Base-by-base conservation (phyloP, 2,888 invertebrate species). In the Thereva nobilitata region DNA sequence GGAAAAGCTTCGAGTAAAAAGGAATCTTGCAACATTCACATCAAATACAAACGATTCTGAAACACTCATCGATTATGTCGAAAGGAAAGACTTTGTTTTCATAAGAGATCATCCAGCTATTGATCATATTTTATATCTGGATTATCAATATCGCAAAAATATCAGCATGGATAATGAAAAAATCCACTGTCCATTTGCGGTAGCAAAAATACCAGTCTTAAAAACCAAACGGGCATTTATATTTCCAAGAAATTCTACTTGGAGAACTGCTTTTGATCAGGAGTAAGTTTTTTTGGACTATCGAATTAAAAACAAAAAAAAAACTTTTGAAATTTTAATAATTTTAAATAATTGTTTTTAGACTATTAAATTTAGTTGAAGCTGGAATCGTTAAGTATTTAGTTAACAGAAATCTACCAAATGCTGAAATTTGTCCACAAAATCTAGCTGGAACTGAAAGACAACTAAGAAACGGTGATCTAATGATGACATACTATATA, bases 401-500 rank as follows among this genome's bases (percentile, higher is more conserved):
- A 57, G 83, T 88, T 59, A 82, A 82, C 1, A 81, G 83, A 68
- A 84, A 87, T 71, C 77, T 92, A 71, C 92, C 93, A 0, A 85
- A 87, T 71, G 89, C 90, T 0, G 86, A 87, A 75, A 90, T 93
- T 53, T 94, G 94, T 72, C 93, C 93, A 0, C 83, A 92, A 61
- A 87, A 93, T 78, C 81, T 93, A 71, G 90, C 89, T 72, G 90
- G 90, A 66, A 91, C 88, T 47, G 93, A 93, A 74, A 84, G 93
- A 0, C 89, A 89, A 75, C 80, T 94, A 5, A 81, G 87, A 70
- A 91, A 92, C 75, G 84, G 87, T 4, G 93, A 94, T 77, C 84
- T 94, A 1, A 78, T 86, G 73, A 89, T 92, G 84, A 93, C 93
- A 0, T 94, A 93, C 74, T 82, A 88, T 71, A 88, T 93, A 1